Evolutionary conservation across 2,113 vertebrate genomes (phyloP).

Genomic region (Heteronetta atricapilla): DNA sequence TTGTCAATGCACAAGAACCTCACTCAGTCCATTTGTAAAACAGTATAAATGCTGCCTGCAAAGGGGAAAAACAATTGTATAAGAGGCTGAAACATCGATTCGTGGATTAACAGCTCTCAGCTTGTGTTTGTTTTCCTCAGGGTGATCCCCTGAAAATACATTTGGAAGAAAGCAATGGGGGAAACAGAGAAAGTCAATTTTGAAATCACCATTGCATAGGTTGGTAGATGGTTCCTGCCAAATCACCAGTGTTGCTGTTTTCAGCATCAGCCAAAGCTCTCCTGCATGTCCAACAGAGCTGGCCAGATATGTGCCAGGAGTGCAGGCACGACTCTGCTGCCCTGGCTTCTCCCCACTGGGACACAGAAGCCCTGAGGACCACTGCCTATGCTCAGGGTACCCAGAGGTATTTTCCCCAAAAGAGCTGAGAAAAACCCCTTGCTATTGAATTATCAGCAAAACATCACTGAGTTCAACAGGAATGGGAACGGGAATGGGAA

Average conservation of each 20-base stretch:
- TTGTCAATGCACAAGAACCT: background rate
- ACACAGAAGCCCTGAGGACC: background rate
- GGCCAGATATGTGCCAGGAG: fast-evolving
- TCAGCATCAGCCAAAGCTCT: background rate
- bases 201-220: background rate
- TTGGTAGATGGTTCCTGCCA: background rate
- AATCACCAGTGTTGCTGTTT: background rate
- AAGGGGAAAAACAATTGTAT: background rate
- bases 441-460: background rate
- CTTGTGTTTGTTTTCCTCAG: fast-evolving
- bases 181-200: background rate
- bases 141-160: background rate
- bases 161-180: background rate
- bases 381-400: background rate
- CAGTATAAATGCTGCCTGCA: background rate
- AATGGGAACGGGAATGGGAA: background rate
- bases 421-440: background rate
- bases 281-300: fast-evolving
- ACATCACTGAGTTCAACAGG: background rate
- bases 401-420: background rate
- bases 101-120: background rate
- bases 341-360: background rate
- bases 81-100: background rate
- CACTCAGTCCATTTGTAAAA: background rate
- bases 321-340: fast-evolving